These are phyloP conservation scores for Lithophane ornitopus DNA, from an alignment of 2,888 invertebrate genomes.

Conservation along the genomic window DNA sequence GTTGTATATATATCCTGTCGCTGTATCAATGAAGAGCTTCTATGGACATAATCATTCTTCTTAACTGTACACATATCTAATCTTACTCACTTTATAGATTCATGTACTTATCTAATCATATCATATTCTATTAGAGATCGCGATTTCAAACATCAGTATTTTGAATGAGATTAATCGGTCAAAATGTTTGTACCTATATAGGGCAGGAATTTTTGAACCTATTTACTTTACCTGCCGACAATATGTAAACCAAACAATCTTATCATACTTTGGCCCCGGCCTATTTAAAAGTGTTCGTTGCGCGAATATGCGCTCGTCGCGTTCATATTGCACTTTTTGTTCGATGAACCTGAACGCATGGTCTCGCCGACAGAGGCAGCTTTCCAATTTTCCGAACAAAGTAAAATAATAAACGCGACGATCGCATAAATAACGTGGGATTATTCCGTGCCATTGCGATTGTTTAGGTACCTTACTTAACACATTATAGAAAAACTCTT, in stretches of 20 bases:
- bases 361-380: no score
- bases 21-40: conserved; percentile 55
- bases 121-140: conserved; percentile 25
- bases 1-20: conserved; percentile 53
- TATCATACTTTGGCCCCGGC: not conserved
- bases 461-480: not conserved
- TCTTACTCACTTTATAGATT: conserved; percentile 33
- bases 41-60: conserved; percentile 53
- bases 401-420: no score
- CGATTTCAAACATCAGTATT: not conserved
- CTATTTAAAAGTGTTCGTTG: no score
- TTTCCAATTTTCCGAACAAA: no score
- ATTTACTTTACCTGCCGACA: not conserved
- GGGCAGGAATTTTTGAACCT: not conserved
- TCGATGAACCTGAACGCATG: no score
- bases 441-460: not conserved
- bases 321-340: no score
- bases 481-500: not conserved
- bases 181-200: not conserved
- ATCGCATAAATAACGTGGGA: no score
- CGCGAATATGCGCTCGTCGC: no score
- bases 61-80: conserved; percentile 57
- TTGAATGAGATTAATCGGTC: not conserved
- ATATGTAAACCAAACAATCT: not conserved
- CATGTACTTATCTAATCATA: conserved; percentile 42